Evolutionary conservation across 2,888 invertebrate species (phyloP), one percentile per base, ranked within the genome.

Genomic region (Mallateleia sp.): DNA sequence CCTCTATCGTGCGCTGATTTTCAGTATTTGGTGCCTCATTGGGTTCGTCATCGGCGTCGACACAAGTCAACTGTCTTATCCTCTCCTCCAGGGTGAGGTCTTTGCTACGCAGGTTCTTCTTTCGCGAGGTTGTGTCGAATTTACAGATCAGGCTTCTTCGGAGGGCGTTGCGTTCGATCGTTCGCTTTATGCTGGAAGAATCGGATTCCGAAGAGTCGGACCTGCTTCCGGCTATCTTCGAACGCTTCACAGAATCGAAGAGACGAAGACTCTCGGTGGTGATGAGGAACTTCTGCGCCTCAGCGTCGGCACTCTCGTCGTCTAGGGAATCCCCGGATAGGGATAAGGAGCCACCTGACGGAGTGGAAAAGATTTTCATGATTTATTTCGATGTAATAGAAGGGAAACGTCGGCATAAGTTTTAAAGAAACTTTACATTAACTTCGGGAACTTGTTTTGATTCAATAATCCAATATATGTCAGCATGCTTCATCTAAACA

Each of bases 61-160:
- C 93, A 93, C 98, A 98, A 0, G 98, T 98, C 64, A 98, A 95
- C 93, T 97, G 97, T 60, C 98, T 97, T 89, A 98, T 98, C 86
- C 98, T 96, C 93, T 98, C 98, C 78, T 98, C 98, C 47, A 98
- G 95, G 0, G 98, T 98, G 71, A 98, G 97, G 89, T 98, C 98
- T 93, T 97, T 96, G 88, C 95, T 95, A 74, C 95, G 94, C 67
- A 95, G 92, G 91, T 95, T 95, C 93, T 96, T 96, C 92, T 96
- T 96, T 88, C 96, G 96, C 92, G 96, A 95, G 86, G 91, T 75
- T 1, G 92, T 90, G 18, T 96, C 97, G 94, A 96, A 97, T 89
- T 97, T 97, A 89, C 93, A 92, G 24, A 98, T 97, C 69, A 98
- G 95, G 15, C 98, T 98, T 87, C 98, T 96, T 2, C 98, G 96